Evolutionary conservation across 2,797 vertebrate species (phyloP), one percentile per base, ranked within the genome.

Genomic region (Cossypha dichroa): DNA sequence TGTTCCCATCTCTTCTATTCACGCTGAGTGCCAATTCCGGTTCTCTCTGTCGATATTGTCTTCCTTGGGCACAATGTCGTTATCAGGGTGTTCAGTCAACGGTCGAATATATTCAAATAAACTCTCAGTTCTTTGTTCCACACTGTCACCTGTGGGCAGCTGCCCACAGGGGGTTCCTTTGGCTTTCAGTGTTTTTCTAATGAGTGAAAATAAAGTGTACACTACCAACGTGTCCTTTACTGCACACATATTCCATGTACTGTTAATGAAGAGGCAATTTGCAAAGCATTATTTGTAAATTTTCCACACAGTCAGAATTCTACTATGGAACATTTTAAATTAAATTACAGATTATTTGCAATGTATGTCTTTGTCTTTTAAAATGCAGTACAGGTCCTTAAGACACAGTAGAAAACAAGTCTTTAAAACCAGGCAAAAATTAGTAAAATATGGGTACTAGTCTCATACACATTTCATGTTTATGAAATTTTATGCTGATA

Each of bases 11-110:
- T 1, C 11, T 40, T 25, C 41, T 29, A 0, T 29, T 41, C 7
- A 3, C 9, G 4, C 15, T 8, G 9, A 6, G 3, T 25, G 8
- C 56, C 22, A n/a, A 7, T 45, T 48, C 6, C 23, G 7, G 8
- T 10, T n/a, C 3, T 31, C n/a, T 60, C 17, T 34, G 21, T 11
- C 73, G 13, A 1, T 15, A 15, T 29, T 2, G 0, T 11, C 13
- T 36, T 23, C 22, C 34, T 51, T 23, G 48, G 28, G 62, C 60
- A 22, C 43, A 85, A 69, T 14, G 15, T 14, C 16, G 2, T 51
- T 58, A 28, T 10, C 16, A 13, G 34, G 25, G 10, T 40, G 5
- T 16, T 14, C 17, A 55, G 16, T 20, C 48, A 54, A 20, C 21
- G 10, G 18, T 9, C 52, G 46, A 5, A 41, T 31, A 20, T 10